Percentiles rank a stretch among this genome's conserved stretches.
Conservation (phyloP, 2,113 vertebrate genomes). For the Siphamia tubifer region DNA sequence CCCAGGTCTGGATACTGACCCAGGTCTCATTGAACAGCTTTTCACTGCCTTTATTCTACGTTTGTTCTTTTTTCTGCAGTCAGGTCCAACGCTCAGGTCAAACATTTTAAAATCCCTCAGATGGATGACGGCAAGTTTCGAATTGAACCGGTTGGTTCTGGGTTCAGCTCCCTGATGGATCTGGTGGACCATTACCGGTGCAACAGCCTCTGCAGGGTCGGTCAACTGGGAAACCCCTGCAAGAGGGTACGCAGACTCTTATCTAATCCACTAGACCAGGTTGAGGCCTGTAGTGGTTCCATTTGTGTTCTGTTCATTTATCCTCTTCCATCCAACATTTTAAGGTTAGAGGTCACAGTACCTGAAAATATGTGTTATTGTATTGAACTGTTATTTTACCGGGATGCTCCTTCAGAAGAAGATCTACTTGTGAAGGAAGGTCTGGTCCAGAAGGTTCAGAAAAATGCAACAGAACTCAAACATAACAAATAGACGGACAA, state of each 20-base stretch:
- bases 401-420: too few relatives aligned
- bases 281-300: too few relatives aligned
- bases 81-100: constrained; percentile 38
- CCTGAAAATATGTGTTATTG: too few relatives aligned
- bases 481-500: too few relatives aligned
- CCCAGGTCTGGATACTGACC: too few relatives aligned
- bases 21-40: not conserved
- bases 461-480: too few relatives aligned
- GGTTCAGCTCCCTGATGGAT: constrained; percentile 69
- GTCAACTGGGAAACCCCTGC: constrained; percentile 71
- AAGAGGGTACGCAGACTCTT: constrained; percentile 78
- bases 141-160: constrained; percentile 42
- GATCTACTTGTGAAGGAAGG: too few relatives aligned
- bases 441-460: too few relatives aligned
- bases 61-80: constrained; percentile 49
- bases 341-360: too few relatives aligned
- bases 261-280: too few relatives aligned
- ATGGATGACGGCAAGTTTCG: not conserved
- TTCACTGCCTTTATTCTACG: not conserved
- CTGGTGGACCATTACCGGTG: constrained; percentile 74
- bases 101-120: constrained; percentile 81
- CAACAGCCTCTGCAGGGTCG: constrained; percentile 46
- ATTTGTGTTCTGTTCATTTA: not conserved
- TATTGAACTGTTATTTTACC: too few relatives aligned
- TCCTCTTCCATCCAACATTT: too few relatives aligned